These are phyloP conservation scores for Acanthurus lineatus DNA, from an alignment of 2,797 vertebrate species.

Conservation along the genomic window DNA sequence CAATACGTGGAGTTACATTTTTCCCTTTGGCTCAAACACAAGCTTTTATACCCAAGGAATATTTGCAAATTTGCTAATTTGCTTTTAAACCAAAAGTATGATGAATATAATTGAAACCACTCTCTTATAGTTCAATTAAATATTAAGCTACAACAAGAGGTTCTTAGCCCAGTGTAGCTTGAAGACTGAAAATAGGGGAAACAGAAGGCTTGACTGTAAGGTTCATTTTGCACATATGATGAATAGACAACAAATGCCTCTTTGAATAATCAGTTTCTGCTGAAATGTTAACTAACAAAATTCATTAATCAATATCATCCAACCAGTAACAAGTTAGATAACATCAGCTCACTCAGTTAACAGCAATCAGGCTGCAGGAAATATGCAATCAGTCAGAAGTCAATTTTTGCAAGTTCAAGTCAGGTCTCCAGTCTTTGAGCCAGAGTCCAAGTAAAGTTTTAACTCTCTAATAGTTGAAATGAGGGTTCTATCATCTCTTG, in stretches of 20 bases:
- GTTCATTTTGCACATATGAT: background rate
- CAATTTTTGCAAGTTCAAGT: too few species aligned
- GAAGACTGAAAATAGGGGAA: too few species aligned
- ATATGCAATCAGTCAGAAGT: background rate
- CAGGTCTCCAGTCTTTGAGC: too few species aligned
- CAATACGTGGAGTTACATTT: conserved; percentile 23
- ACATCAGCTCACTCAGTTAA: background rate
- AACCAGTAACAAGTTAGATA: background rate
- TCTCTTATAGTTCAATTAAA: background rate
- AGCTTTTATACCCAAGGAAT: conserved; percentile 27
- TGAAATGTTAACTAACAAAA: background rate
- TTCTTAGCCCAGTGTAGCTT: background rate
- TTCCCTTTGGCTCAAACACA: conserved; percentile 53
- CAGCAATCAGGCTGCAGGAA: background rate
- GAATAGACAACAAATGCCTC: background rate
- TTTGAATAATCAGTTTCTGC: background rate
- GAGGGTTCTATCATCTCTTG: too few species aligned
- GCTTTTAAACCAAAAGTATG: background rate
- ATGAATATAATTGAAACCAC: background rate
- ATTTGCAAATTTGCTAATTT: background rate
- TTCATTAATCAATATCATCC: background rate
- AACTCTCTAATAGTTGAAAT: too few species aligned
- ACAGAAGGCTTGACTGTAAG: too few species aligned
- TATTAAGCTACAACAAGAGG: background rate
- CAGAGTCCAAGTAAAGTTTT: too few species aligned